phyloP scores from a whole-genome alignment of 2,113 vertebrate species.

The Corapipo altera region DNA sequence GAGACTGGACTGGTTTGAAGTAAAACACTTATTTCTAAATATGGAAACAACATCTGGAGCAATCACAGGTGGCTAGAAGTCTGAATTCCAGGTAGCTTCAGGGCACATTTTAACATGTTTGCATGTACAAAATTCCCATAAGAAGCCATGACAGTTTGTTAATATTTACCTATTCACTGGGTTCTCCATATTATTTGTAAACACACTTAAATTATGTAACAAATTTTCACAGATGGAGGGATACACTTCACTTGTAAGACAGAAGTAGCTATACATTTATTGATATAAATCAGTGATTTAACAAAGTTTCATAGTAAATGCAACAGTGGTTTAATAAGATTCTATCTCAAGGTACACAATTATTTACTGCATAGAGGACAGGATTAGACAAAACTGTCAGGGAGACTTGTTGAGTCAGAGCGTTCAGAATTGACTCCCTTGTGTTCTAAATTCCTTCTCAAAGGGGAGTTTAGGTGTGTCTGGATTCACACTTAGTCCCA shows the following conservation, averaged over 20 bases:
- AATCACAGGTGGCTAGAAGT: neutral
- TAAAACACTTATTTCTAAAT: neutral
- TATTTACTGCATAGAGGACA: neutral
- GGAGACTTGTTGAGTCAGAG: neutral
- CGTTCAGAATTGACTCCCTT: neutral
- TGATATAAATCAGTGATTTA: neutral
- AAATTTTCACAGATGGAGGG: neutral
- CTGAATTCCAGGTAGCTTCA: neutral
- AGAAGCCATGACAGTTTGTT: neutral
- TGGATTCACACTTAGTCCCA: neutral
- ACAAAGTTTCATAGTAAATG: neutral
- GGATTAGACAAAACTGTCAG: neutral
- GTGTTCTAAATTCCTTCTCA: neutral
- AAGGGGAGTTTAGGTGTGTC: neutral
- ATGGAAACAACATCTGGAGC: neutral
- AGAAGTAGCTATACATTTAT: neutral
- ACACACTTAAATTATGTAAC: neutral
- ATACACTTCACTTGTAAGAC: neutral
- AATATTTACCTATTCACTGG: neutral
- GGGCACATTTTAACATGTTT: neutral
- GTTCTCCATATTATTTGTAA: neutral
- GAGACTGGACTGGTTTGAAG: neutral
- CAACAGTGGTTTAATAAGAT: neutral
- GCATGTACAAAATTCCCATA: neutral
- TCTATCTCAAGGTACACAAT: neutral